These are phyloP conservation scores for Pyxicephalus adspersus DNA, from an alignment of 2,113 vertebrate species.

Conservation along the genomic window DNA sequence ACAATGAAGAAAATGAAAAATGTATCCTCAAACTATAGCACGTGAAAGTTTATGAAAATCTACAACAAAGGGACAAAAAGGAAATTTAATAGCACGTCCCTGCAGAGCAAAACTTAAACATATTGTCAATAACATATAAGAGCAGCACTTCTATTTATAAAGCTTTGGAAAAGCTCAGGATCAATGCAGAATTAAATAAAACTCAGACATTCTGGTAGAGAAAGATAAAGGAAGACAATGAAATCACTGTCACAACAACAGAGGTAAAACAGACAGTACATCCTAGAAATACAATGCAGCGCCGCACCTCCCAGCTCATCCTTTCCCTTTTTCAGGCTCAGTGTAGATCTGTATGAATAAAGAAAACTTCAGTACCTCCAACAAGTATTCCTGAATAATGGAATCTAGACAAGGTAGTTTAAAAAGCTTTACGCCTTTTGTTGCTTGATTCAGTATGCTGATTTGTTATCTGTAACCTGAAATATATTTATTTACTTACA, in stretches of 20 bases:
- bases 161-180: not conserved
- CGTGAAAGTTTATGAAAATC: slow-evolving; percentile 2
- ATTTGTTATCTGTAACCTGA: no score
- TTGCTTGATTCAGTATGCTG: no score
- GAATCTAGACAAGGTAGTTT: no score
- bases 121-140: slow-evolving; percentile 26
- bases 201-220: slow-evolving; percentile 17
- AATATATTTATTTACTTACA: no score
- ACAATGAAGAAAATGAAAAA: slow-evolving; percentile 18
- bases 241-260: slow-evolving; percentile 29
- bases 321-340: not conserved
- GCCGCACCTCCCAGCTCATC: not conserved
- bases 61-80: slow-evolving; percentile 11
- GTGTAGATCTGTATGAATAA: not conserved
- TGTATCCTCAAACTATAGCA: slow-evolving; percentile 16
- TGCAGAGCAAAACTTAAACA: slow-evolving; percentile 24
- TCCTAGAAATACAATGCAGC: slow-evolving; percentile 15
- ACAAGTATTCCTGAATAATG: no score
- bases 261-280: slow-evolving; percentile 10
- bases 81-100: slow-evolving; percentile 32
- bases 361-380: no score
- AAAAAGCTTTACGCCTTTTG: no score
- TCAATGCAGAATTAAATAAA: slow-evolving; percentile 30
- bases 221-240: slow-evolving; percentile 23
- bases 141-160: slow-evolving; percentile 4